Evolutionary conservation across 2,797 vertebrate genomes (phyloP), one percentile per base, ranked within the genome.

Genomic region (Loris lydekkerianus): DNA sequence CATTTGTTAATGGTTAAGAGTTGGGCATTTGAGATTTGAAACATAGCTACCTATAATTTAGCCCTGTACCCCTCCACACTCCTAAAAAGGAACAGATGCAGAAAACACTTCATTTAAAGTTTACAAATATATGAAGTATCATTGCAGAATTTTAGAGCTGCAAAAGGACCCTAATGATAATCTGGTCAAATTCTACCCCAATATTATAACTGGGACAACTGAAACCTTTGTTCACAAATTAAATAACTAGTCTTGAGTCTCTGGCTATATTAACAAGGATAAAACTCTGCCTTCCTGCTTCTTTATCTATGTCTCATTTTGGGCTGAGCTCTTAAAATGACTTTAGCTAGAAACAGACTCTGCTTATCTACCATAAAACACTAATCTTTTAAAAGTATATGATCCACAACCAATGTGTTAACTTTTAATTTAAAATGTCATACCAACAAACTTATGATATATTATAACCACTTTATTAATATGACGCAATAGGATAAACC

Each of bases 391-490:
- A 73, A 89, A 93, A 65, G 70, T 87, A 65, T 37, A 29, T 77
- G 60, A 67, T 67, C 92, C 65, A 97, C 96, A 95, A 89, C 29
- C 65, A 95, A 0, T 87, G 88, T 73, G 31, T 89, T 94, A 65
- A 78, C 69, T 56, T 89, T 93, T 95, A 97, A 85, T 83, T 93
- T 94, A 96, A 83, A 96, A 96, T 96, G 91, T 89, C 84, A 97
- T 97, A 96, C 60, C 95, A 98, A 95, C 92, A 94, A 95, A 65
- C 81, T 21, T 90, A 85, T 70, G 94, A 97, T 69, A 92, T 40
- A 96, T 86, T 91, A 95, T 46, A 98, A 97, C 40, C 80, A 73
- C 72, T 97, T 97, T 98, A 98, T 98, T 98, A 97, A 97, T 86
- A 97, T 96, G 97, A 98, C 96, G 97, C 97, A 97, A 96, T 85